Evolutionary conservation across 2,113 vertebrate species (phyloP).

Genomic region (Axis porcinus): DNA sequence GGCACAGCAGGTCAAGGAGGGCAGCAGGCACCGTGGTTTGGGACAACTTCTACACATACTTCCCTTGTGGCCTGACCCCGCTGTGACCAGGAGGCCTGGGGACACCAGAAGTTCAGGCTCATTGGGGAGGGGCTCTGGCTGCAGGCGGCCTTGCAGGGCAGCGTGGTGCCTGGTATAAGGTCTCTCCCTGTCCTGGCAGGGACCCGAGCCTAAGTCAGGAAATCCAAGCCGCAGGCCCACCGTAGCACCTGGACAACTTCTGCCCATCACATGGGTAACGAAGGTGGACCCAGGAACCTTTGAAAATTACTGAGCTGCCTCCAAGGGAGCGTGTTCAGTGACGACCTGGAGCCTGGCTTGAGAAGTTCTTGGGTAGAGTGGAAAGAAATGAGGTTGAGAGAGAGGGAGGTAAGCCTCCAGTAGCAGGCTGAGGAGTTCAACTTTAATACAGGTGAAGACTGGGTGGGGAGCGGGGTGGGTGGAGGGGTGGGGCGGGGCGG

Average conservation of each 20-base stretch:
- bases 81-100: accelerated
- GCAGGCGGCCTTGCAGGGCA: not conserved
- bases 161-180: accelerated
- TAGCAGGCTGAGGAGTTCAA: not conserved
- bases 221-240: not conserved
- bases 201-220: not conserved
- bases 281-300: not conserved
- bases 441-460: not conserved
- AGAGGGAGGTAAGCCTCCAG: not conserved
- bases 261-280: too few species aligned
- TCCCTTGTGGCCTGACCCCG: not conserved
- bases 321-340: too few species aligned
- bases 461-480: too few species aligned
- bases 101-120: not conserved
- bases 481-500: accelerated
- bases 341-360: not conserved
- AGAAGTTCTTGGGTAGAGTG: not conserved
- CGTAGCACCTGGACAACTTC: accelerated
- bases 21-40: not conserved
- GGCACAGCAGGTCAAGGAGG: not conserved
- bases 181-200: not conserved
- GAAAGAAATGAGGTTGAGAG: not conserved
- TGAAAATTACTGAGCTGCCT: not conserved
- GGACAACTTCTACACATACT: not conserved
- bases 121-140: accelerated